phyloP scores from a whole-genome alignment of 2,113 vertebrate genomes.

The human region DNA sequence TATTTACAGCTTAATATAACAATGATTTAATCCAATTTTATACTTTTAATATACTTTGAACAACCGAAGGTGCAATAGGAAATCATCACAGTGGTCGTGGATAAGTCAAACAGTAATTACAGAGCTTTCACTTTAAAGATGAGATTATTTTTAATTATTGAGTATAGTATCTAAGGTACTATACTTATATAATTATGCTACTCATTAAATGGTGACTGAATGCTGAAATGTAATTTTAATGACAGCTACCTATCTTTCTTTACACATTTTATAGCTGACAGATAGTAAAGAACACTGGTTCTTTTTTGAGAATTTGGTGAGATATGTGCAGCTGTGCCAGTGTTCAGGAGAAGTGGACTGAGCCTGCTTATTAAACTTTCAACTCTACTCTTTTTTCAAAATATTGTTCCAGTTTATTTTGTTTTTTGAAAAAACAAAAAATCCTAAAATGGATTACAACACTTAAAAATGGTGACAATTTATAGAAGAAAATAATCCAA shows the following conservation, averaged over 20 bases:
- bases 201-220: conserved; percentile 87
- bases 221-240: conserved; percentile 86
- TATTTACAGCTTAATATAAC: conserved; percentile 85
- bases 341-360: conserved; percentile 77
- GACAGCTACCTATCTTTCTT: conserved; percentile 85
- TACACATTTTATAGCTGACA: conserved; percentile 84
- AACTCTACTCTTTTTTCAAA: neutral
- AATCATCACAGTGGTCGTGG: conserved; percentile 84
- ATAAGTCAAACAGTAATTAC: conserved; percentile 87
- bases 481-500: neutral
- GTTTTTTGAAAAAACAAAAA: neutral
- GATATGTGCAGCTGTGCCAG: conserved; percentile 77
- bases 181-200: conserved; percentile 85
- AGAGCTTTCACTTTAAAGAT: conserved; percentile 85
- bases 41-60: conserved; percentile 82
- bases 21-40: conserved; percentile 84
- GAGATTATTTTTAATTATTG: conserved; percentile 89
- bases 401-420: neutral
- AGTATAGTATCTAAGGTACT: conserved; percentile 85
- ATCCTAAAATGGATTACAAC: neutral
- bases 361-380: conserved; percentile 70
- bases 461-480: conserved; percentile 14
- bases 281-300: conserved; percentile 81
- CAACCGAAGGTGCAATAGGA: conserved; percentile 83
- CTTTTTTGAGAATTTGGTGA: conserved; percentile 57